Percentiles rank a stretch among this genome's conserved stretches.
Conservation (phyloP, 2,888 invertebrate species). For the Habrosyne pyritoides region DNA sequence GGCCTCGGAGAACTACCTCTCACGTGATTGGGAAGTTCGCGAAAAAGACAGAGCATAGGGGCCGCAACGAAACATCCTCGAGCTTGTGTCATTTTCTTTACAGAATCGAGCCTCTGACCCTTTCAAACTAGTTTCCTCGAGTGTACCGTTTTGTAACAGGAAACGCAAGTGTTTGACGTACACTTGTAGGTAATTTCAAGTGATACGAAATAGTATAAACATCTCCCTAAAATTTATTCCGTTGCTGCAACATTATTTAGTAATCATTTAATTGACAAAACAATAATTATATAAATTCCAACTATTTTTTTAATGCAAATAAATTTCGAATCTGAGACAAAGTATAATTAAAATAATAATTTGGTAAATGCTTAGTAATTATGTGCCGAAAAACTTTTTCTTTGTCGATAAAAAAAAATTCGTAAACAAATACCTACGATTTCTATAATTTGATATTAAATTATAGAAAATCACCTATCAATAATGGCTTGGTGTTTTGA, state of each 20-base stretch:
- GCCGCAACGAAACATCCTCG: too few relatives aligned
- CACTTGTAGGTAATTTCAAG: conserved; percentile 22
- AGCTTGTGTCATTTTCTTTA: too few relatives aligned
- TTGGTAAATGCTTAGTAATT: background rate
- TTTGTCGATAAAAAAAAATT: background rate
- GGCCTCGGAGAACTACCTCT: too few relatives aligned
- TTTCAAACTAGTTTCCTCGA: conserved; percentile 12
- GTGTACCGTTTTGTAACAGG: conserved; percentile 31
- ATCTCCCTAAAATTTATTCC: conserved; percentile 11
- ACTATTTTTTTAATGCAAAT: background rate
- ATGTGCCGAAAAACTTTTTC: background rate
- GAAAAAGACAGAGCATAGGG: too few relatives aligned
- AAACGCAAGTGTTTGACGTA: conserved; percentile 29
- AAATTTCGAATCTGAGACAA: background rate
- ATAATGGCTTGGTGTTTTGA: background rate
- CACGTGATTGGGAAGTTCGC: too few relatives aligned
- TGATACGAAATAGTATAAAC: conserved; percentile 22
- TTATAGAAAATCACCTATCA: background rate
- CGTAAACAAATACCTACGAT: background rate
- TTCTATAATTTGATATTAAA: background rate
- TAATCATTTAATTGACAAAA: conserved; percentile 2
- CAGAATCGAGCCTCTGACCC: background rate
- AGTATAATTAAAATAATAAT: conserved; percentile 5
- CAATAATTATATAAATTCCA: background rate
- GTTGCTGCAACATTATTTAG: conserved; percentile 4